A percentile compares a stretch with the other conserved stretches of the same genome.
Evolutionary conservation across 2,113 vertebrate species (phyloP).

Genomic region (Hypocryptadius cinnamomeus): DNA sequence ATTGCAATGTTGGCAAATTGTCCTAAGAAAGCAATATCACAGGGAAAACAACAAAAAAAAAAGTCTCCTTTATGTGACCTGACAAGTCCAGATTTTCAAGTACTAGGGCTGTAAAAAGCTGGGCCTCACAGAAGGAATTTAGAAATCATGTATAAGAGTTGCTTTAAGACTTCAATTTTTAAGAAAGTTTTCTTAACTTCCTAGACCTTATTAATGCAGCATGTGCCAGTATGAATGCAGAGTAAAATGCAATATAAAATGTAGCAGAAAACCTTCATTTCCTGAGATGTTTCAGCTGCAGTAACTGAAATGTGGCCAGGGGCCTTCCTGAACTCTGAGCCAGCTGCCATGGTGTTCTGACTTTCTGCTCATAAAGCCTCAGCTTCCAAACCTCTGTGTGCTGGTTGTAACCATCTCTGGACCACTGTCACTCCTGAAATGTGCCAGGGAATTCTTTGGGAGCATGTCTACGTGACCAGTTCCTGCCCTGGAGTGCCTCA

Average conservation of each 20-base stretch:
- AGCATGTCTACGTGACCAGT: fast-evolving
- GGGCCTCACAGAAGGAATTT: not conserved
- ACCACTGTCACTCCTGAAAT: not conserved
- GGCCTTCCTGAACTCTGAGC: not conserved
- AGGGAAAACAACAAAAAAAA: not conserved
- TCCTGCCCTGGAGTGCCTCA: not conserved
- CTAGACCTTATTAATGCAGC: not conserved
- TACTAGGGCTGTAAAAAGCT: not conserved
- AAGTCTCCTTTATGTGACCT: not conserved
- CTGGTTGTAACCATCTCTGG: not conserved
- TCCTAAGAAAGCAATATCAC: not conserved
- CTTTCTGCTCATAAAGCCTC: not conserved
- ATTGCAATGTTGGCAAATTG: not conserved
- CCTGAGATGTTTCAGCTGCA: not conserved
- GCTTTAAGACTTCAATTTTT: not conserved
- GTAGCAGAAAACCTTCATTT: not conserved
- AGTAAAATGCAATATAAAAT: not conserved
- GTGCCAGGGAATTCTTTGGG: not conserved
- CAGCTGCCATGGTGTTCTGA: not conserved
- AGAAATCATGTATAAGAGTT: not conserved
- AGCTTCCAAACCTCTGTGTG: not conserved
- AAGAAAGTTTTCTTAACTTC: not conserved
- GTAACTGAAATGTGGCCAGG: not conserved
- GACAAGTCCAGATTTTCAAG: not conserved
- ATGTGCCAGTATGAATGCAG: not conserved